A percentile compares a stretch with the other conserved stretches of the same genome.
phyloP scores from a whole-genome alignment of 2,797 vertebrate species.

The Xerus rutilus region DNA sequence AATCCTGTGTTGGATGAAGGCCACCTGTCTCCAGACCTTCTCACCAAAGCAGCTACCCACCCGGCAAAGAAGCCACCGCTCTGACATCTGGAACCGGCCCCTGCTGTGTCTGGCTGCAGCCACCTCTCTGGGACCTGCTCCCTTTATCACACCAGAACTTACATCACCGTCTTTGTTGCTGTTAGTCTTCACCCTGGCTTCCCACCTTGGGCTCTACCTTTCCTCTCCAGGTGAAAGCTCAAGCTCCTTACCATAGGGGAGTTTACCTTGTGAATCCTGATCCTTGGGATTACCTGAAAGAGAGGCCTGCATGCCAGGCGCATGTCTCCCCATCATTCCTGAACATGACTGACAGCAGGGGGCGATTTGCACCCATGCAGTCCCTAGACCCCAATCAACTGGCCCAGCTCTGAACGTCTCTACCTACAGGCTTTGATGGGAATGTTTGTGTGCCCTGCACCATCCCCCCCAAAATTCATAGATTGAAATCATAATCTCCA shows the following conservation, averaged over 20 bases:
- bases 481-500: neutral
- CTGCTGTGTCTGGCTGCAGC: rapidly evolving
- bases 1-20: neutral
- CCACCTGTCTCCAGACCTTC: neutral
- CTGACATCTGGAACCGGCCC: neutral
- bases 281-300: neutral
- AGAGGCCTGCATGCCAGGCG: rapidly evolving
- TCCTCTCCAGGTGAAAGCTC: slow-evolving; percentile 37
- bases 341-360: neutral
- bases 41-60: neutral
- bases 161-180: neutral
- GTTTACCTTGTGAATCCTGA: neutral
- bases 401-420: neutral
- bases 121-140: neutral
- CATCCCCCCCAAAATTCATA: neutral
- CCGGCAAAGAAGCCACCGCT: neutral
- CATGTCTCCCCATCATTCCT: neutral
- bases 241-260: neutral
- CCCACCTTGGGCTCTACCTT: neutral
- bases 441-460: neutral
- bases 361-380: neutral
- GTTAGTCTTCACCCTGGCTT: neutral
- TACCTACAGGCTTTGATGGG: no score
- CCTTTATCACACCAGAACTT: neutral
- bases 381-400: neutral